Percentiles rank a stretch among this genome's conserved stretches.
Evolutionary conservation across 2,113 vertebrate genomes (phyloP).

Genomic region (Epinephelus fuscoguttatus): DNA sequence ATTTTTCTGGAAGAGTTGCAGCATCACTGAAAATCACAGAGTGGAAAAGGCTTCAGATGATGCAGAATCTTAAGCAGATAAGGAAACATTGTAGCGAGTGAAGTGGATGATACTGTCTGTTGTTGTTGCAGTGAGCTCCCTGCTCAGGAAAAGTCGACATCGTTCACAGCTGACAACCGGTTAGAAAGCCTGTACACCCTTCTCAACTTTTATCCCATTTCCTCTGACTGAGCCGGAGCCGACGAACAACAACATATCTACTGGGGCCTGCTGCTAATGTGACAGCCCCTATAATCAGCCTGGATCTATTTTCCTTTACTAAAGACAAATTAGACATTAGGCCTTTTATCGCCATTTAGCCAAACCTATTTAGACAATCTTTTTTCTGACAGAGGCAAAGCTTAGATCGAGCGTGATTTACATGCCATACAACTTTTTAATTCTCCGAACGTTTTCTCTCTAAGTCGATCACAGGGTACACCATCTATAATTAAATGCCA

Average conservation of each 20-base stretch:
- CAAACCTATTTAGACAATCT: slow-evolving; percentile 48
- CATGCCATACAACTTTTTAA: slow-evolving; percentile 53
- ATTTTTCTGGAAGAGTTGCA: neutral
- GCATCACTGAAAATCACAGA: slow-evolving; percentile 5
- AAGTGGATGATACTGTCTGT: slow-evolving; percentile 27
- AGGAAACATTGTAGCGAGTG: slow-evolving; percentile 16
- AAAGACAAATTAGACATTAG: slow-evolving; percentile 57
- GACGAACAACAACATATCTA: slow-evolving; percentile 33
- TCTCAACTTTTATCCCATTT: slow-evolving; percentile 37
- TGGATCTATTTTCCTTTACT: slow-evolving; percentile 42
- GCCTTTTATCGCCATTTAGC: slow-evolving; percentile 62
- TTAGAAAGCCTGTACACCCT: neutral
- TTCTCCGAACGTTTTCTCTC: slow-evolving; percentile 23
- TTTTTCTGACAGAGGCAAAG: slow-evolving; percentile 41
- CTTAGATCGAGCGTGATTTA: slow-evolving; percentile 28
- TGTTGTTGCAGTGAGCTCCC: neutral
- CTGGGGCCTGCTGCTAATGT: slow-evolving; percentile 31
- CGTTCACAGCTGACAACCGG: slow-evolving; percentile 19
- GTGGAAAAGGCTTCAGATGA: slow-evolving; percentile 39
- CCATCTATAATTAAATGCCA: slow-evolving; percentile 72
- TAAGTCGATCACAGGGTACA: slow-evolving; percentile 24
- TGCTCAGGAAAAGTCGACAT: slow-evolving; percentile 14
- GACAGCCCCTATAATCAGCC: slow-evolving; percentile 56
- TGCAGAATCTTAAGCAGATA: slow-evolving; percentile 41
- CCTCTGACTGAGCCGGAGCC: slow-evolving; percentile 4